These are phyloP conservation scores for Hemistola chrysoprasaria DNA, from an alignment of 2,888 invertebrate species.

Conservation along the genomic window DNA sequence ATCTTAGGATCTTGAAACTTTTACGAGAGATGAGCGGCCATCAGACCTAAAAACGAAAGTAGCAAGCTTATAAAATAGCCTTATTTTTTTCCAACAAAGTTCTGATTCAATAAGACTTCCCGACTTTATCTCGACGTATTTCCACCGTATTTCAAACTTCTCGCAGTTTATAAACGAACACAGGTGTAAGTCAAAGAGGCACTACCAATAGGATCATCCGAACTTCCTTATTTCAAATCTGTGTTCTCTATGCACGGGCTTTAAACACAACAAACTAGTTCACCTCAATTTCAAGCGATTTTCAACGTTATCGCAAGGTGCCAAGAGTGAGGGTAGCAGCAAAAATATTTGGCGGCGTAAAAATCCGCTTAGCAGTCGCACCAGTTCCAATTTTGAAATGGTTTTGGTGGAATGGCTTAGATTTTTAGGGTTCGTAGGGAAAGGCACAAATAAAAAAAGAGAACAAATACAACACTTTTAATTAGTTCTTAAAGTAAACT, in stretches of 20 bases:
- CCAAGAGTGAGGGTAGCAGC: conserved; percentile 24
- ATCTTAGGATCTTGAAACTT: too few species aligned
- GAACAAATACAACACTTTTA: too few species aligned
- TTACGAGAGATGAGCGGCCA: too few species aligned
- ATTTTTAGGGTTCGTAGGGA: conserved; percentile 42
- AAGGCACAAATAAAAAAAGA: too few species aligned
- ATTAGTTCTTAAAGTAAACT: too few species aligned
- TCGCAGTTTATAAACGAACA: conserved; percentile 21
- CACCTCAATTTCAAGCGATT: conserved; percentile 13
- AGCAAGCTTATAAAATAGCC: too few species aligned
- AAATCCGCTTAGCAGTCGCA: conserved; percentile 66
- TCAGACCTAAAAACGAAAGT: too few species aligned
- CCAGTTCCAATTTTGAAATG: conserved; percentile 71
- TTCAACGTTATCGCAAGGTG: conserved; percentile 24
- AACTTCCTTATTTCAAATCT: conserved; percentile 66
- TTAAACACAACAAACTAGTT: conserved; percentile 31
- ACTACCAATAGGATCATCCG: conserved; percentile 56
- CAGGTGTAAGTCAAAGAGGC: conserved; percentile 38
- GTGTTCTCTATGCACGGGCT: conserved; percentile 62
- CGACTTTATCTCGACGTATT: conserved; percentile 7
- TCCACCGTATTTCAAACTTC: not conserved
- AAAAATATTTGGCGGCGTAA: conserved; percentile 37
- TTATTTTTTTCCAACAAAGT: too few species aligned
- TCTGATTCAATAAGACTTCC: not conserved
- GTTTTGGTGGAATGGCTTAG: conserved; percentile 55